Conservation (phyloP, 2,888 invertebrate genomes). For the Sycophila texana region DNA sequence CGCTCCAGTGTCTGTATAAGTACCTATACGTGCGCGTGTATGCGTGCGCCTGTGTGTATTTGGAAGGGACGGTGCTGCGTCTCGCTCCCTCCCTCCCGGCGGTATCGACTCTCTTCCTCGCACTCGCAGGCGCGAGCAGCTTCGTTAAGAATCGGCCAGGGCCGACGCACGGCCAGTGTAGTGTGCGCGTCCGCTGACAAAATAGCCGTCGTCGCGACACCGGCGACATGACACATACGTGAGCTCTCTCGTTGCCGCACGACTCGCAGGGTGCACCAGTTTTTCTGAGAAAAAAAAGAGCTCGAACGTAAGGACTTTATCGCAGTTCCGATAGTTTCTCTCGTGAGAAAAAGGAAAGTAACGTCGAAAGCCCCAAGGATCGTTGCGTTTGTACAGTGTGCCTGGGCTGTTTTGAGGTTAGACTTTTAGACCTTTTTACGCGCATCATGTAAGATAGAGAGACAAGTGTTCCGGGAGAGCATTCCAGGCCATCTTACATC, state of each 20-base stretch:
- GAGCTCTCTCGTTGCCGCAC: neutral
- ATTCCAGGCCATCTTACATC: too few species aligned
- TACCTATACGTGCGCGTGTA: neutral
- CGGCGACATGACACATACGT: too few species aligned
- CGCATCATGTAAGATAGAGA: too few species aligned
- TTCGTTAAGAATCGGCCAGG: slow-evolving; percentile 49
- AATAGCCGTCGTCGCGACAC: too few species aligned
- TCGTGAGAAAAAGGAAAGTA: too few species aligned
- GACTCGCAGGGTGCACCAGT: slow-evolving; percentile 5
- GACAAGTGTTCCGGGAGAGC: too few species aligned
- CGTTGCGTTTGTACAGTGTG: too few species aligned
- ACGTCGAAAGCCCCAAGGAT: too few species aligned
- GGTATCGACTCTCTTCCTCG: neutral
- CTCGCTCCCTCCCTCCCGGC: slow-evolving; percentile 1
- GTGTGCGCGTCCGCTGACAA: too few species aligned
- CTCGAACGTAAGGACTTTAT: neutral
- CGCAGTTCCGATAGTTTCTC: neutral
- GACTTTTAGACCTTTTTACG: slow-evolving; percentile 1
- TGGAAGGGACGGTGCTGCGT: slow-evolving; percentile 26
- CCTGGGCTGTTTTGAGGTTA: slow-evolving; percentile 32
- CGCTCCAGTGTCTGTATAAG: neutral
- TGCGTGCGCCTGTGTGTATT: neutral
- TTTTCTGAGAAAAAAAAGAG: too few species aligned
- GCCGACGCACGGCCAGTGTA: slow-evolving; percentile 35
- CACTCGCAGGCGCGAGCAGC: neutral